phyloP scores from a whole-genome alignment of 2,113 vertebrate genomes.

The Bagarius yarrelli region DNA sequence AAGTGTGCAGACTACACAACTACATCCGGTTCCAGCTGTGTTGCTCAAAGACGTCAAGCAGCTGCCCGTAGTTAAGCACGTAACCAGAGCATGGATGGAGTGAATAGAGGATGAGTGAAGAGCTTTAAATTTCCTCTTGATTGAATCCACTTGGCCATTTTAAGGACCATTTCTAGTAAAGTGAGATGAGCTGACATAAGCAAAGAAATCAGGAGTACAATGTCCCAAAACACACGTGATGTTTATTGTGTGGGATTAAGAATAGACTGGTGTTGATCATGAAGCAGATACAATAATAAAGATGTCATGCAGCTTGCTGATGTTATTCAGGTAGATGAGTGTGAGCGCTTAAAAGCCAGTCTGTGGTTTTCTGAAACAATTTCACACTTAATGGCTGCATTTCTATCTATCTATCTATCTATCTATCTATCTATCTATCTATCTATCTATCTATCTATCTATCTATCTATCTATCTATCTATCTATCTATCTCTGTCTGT shows the following conservation, averaged over 20 bases:
- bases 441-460: background rate
- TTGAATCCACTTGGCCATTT: background rate
- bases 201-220: background rate
- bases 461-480: background rate
- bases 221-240: background rate
- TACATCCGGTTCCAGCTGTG: slow-evolving; percentile 33
- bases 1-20: background rate
- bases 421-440: background rate
- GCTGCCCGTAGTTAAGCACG: slow-evolving; percentile 27
- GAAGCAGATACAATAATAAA: background rate
- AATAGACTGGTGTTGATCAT: background rate
- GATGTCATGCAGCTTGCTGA: no score
- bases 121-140: background rate
- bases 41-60: slow-evolving; percentile 45
- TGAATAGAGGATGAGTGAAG: slow-evolving; percentile 18
- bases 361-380: background rate
- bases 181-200: background rate
- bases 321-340: no score
- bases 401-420: background rate
- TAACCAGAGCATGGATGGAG: slow-evolving; percentile 54
- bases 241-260: background rate
- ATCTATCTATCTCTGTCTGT: background rate
- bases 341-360: background rate
- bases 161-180: background rate
- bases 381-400: background rate